These are phyloP conservation scores for Aphyosemion australe DNA, from an alignment of 2,113 vertebrate species.

Conservation along the genomic window DNA sequence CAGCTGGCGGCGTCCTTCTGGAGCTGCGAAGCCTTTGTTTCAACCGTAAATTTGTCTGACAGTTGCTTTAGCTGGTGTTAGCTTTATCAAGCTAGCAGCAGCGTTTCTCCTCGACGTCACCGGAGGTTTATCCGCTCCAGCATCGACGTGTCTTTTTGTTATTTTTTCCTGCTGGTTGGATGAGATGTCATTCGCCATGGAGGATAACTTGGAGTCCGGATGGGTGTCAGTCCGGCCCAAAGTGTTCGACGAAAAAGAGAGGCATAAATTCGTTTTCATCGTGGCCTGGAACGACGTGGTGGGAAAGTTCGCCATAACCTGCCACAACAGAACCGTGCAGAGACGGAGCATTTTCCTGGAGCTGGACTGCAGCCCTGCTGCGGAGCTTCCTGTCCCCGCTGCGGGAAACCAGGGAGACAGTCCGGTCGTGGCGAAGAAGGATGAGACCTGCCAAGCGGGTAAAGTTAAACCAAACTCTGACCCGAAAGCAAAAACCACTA, in stretches of 20 bases:
- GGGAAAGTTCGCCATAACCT: conserved; percentile 96
- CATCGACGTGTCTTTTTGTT: conserved; percentile 14
- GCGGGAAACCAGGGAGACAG: conserved; percentile 41
- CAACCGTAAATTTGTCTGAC: neutral
- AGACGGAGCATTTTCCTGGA: conserved; percentile 84
- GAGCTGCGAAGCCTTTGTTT: conserved; percentile 48
- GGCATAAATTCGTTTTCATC: conserved; percentile 95
- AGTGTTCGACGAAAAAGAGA: conserved; percentile 91
- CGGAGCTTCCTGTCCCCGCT: neutral
- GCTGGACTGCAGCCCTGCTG: conserved; percentile 34
- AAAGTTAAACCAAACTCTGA: conserved; percentile 47
- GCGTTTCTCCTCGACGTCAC: conserved; percentile 34
- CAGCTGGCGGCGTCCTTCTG: conserved; percentile 1
- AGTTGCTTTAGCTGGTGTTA: conserved; percentile 5
- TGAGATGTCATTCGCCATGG: conserved; percentile 89
- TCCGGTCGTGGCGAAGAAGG: conserved; percentile 25
- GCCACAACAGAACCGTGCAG: conserved; percentile 94
- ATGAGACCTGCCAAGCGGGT: conserved; percentile 27
- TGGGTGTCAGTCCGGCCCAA: conserved; percentile 95
- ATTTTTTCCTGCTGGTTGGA: conserved; percentile 29
- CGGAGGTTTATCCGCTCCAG: neutral
- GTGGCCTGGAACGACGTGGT: conserved; percentile 98
- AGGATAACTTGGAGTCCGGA: conserved; percentile 91
- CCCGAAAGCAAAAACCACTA: conserved; percentile 35
- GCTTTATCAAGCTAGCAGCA: conserved; percentile 20